These are phyloP conservation scores for Anorthoa munda DNA, from an alignment of 2,888 invertebrate genomes.

Conservation along the genomic window DNA sequence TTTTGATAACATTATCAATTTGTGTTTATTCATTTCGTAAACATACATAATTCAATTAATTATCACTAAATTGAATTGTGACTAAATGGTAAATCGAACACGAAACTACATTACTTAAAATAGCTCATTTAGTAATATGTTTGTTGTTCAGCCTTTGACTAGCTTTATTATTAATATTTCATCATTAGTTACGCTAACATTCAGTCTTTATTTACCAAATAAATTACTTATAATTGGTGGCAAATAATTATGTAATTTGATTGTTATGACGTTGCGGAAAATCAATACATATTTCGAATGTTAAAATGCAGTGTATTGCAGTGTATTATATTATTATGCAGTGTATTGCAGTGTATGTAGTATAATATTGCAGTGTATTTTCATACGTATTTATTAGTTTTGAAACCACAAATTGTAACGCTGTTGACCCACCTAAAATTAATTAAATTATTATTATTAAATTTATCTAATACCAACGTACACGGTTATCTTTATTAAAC, in stretches of 20 bases:
- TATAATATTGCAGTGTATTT: too few relatives aligned
- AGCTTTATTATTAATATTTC: neutral
- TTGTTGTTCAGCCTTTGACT: neutral
- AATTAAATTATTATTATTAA: too few relatives aligned
- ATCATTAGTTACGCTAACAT: neutral
- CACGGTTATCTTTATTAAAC: too few relatives aligned
- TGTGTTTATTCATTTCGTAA: neutral
- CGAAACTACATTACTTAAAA: neutral
- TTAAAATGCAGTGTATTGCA: too few relatives aligned
- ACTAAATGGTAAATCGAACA: neutral
- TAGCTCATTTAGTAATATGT: conserved; percentile 9
- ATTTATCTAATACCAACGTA: too few relatives aligned
- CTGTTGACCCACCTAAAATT: too few relatives aligned
- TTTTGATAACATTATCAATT: neutral
- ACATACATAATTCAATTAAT: neutral
- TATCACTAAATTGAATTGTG: neutral
- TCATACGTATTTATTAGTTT: too few relatives aligned
- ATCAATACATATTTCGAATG: neutral
- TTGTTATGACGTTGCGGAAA: neutral
- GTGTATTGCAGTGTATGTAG: too few relatives aligned
- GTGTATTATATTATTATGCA: too few relatives aligned
- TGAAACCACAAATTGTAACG: too few relatives aligned
- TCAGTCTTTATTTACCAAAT: neutral
- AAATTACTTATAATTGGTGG: neutral
- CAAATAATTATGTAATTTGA: neutral